Evolutionary conservation across 2,888 invertebrate species (phyloP).

Genomic region (Callinectes sapidus): DNA sequence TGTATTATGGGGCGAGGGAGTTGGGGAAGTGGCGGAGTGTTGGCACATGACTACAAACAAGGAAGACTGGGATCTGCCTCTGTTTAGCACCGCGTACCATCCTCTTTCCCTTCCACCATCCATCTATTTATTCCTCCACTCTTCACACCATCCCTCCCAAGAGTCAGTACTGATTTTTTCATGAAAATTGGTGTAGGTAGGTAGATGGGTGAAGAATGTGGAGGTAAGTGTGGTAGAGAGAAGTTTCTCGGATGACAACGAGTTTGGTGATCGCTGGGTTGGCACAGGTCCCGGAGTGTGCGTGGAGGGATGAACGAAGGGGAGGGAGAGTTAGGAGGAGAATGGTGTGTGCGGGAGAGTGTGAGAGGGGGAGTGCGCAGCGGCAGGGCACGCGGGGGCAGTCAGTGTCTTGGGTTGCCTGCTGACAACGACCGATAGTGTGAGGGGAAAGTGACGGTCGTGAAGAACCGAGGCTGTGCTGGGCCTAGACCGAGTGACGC

Average conservation of each 20-base stretch:
- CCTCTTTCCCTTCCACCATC: not conserved
- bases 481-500: constrained; percentile 8
- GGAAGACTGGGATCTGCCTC: not conserved
- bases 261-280: constrained; percentile 55
- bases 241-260: constrained; percentile 41
- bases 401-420: not conserved
- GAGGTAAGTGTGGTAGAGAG: not conserved
- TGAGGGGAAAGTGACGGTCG: not conserved
- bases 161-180: not conserved
- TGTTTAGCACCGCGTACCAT: not conserved
- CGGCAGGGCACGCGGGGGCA: constrained; percentile 1
- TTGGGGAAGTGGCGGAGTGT: not conserved
- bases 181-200: not conserved
- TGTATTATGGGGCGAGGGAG: not conserved
- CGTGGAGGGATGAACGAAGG: constrained; percentile 9
- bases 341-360: constrained; percentile 1
- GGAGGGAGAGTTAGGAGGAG: constrained; percentile 16
- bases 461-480: not conserved
- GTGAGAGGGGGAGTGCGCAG: constrained; percentile 28
- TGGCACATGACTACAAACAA: not conserved
- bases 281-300: constrained; percentile 49
- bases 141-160: not conserved
- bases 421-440: constrained; percentile 27
- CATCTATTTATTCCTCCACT: not conserved
- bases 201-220: not conserved